Evolutionary conservation across 2,113 vertebrate species (phyloP).

Genomic region (Abramis brama): DNA sequence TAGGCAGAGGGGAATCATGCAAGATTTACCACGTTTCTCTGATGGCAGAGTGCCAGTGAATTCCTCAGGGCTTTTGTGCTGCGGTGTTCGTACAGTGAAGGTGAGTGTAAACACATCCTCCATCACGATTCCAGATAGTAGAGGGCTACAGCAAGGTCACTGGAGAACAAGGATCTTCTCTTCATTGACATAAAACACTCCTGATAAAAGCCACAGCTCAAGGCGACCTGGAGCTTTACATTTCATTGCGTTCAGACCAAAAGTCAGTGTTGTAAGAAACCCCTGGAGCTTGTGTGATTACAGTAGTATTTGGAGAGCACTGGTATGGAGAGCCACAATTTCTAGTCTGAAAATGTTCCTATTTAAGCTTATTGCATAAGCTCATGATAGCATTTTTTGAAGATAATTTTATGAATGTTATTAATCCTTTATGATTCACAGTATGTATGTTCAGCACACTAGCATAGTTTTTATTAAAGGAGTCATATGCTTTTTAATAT

Average conservation of each 20-base stretch:
- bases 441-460: background rate
- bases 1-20: slow-evolving; percentile 38
- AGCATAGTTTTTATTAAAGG: too few species aligned
- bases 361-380: background rate
- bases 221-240: background rate
- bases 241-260: background rate
- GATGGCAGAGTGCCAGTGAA: slow-evolving; percentile 38
- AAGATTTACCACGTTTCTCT: slow-evolving; percentile 35
- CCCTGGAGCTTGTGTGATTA: background rate
- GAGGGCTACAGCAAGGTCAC: slow-evolving; percentile 27
- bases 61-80: slow-evolving; percentile 59
- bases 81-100: slow-evolving; percentile 59
- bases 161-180: slow-evolving; percentile 35
- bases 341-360: background rate
- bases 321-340: background rate
- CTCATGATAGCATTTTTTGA: background rate
- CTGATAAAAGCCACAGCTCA: background rate
- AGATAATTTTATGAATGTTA: background rate
- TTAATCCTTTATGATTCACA: background rate
- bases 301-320: slow-evolving; percentile 17
- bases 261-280: background rate
- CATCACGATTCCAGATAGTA: slow-evolving; percentile 52
- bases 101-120: slow-evolving; percentile 67
- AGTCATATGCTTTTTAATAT: background rate
- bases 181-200: slow-evolving; percentile 13